Base-by-base conservation (phyloP, 2,888 invertebrate species). In the Ophioninae sp. region DNA sequence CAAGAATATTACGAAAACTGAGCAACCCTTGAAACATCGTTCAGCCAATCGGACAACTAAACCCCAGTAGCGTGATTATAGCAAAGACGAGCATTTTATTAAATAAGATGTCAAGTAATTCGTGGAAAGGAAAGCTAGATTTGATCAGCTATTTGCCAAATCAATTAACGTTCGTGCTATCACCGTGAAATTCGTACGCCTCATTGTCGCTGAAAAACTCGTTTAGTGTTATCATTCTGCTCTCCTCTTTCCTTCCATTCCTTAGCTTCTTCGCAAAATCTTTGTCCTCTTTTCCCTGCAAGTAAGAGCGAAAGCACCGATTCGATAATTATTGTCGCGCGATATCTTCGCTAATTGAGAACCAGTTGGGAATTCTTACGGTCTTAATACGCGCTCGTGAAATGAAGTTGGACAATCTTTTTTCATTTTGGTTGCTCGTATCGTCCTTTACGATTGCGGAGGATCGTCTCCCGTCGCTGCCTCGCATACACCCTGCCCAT, bases 321-420 rank as follows among this genome's bases (percentile, higher is more conserved):
- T 72, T 56, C 22, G 77, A 78, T 83, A 75, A 71, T 59, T 73
- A 75, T 79, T 79, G 79, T 81, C 75, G 76, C 59, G 72, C 64
- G 82, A 79, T 83, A 86, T 83, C 83, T 73, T 63, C 64, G 78
- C 83, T 86, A 86, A 86, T 86, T 86, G 86, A 84, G 86, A 86
- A 83, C 85, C 83, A 84, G 86, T 86, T 85, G 86, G 72, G 75
- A 30, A 74, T 75, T 59, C 71, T 76, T 72, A 67, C 56, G 61
- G 73, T 81, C 74, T 83, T 75, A 78, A 83, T 78, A 68, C 61
- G 22, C 51, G 56, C n/a, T 44, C 74, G 39, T 59, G 74, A 74
- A 80, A 80, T 80, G 63, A 81, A 81, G 78, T 68, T 59, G 67
- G 17, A 65, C 13, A 13, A 69, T 61, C 2, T 51, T 51, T 51